Base-by-base conservation (phyloP, 92 coral and sea anemone genomes). In the Zoanthus sociatus region DNA sequence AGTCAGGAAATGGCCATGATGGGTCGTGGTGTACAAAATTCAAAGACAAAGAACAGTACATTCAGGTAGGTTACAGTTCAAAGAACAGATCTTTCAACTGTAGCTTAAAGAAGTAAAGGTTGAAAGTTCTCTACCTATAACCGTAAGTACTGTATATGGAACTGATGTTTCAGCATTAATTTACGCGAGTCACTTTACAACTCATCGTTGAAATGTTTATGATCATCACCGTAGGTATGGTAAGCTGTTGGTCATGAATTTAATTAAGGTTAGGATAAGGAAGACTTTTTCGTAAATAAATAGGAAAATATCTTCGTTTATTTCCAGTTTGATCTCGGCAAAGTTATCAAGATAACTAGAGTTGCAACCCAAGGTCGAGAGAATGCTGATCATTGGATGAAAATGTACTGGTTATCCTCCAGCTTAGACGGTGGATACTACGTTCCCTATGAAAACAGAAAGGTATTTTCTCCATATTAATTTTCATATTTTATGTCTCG, bases 1-100 rank as follows among this genome's bases (percentile, higher is more conserved):
- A 42, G 58, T 74, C 84, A 7, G 73, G 55, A 4, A 64, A 64
- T 37, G 84, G 84, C 4, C 84, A 79, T 10, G 84, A 79, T 45
- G 84, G 84, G 12, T 79, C 84, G 20, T 79, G 84, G 84, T 79
- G 84, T 15, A 48, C 84, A 14, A 61, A 79, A 55, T 79, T 63
- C n/a, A 79, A 79, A 45, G 84, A 79, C 21, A 53, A 5, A 3
- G 84, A 79, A 17, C 84, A 79, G 21, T 79, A 79, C 73, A 61
- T 79, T 61, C 84, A 79, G 26, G 84, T 79, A 20, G 10, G 73
- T 79, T 9, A 2, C 69, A 17, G 6, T 15, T 11, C 6, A 14
- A 15, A 7, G 0, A 2, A 2, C 11, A 10, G 13, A 15, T 54
- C 0, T 58, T 5, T 13, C 64, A 58, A 15, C 64, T 13, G 4